Conservation (phyloP, 2,797 vertebrate species). For the Pagetopsis macropterus region DNA sequence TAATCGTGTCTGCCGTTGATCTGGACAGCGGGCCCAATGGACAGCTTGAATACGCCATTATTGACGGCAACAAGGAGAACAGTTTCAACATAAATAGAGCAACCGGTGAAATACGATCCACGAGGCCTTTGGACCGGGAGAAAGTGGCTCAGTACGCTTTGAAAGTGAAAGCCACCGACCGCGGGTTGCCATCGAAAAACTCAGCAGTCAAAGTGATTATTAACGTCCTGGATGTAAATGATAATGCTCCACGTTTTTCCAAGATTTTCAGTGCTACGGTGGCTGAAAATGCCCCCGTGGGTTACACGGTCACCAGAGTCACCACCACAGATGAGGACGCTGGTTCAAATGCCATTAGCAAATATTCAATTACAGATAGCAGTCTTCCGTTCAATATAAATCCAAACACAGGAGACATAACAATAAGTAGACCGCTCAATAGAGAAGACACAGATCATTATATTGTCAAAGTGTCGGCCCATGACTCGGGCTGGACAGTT, state of each 20-base stretch:
- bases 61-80: conserved; percentile 90
- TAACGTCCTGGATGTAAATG: conserved; percentile 93
- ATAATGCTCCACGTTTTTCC: conserved; percentile 96
- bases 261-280: conserved; percentile 96
- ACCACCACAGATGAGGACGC: conserved; percentile 96
- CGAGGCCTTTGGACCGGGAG: conserved; percentile 91
- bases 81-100: conserved; percentile 91
- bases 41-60: conserved; percentile 91
- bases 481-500: conserved; percentile 98
- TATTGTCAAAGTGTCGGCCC: conserved; percentile 92
- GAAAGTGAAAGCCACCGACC: conserved; percentile 90
- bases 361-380: conserved; percentile 90
- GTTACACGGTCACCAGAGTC: conserved; percentile 92
- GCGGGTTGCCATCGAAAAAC: conserved; percentile 88
- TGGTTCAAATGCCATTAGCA: conserved; percentile 91
- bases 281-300: conserved; percentile 93
- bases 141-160: conserved; percentile 87
- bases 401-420: conserved; percentile 92
- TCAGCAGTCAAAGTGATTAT: conserved; percentile 88
- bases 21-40: conserved; percentile 92
- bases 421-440: conserved; percentile 91
- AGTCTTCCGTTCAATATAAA: conserved; percentile 93
- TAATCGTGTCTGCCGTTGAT: conserved; percentile 89
- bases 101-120: conserved; percentile 92
- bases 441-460: conserved; percentile 94